Evolutionary conservation across 2,888 invertebrate species (phyloP), one percentile per base, ranked within the genome.

Genomic region (Drosophila leonis): DNA sequence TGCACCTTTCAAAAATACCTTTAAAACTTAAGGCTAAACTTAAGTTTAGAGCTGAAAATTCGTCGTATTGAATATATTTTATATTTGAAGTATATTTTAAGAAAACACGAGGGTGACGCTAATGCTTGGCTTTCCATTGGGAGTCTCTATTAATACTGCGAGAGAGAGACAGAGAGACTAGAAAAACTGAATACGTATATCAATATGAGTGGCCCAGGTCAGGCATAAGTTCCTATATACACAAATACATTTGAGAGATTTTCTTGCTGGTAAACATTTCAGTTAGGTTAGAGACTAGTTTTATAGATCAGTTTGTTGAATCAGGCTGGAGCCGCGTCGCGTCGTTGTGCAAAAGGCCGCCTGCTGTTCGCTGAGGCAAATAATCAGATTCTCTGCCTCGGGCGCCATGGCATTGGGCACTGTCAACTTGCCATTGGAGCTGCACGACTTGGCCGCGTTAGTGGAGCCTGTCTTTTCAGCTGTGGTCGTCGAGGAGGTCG

Each of bases 401-500:
- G 13, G 37, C 0, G 54, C 27, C 18, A 31, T 10, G 6, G 52
- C n/a, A 29, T 31, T 8, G 5, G 75, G 63, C 20, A 42, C 74
- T 0, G 48, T 35, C 3, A 71, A 8, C 27, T 80, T 80, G 13
- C 88, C 86, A 52, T 88, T 87, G 35, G 83, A 88, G 41, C 73
- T 81, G 27, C 71, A 68, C 1, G 88, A 85, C n/a, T 88, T 88
- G 10, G 82, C 56, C 2, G 80, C 74, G 48, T 65, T 75, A 13
- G 88, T 77, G 31, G 87, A 73, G 5, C 66, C 82, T 0, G 90
- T 88, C 35, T 85, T 87, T 46, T 90, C 89, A 4, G 80, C 89
- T 20, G 89, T 85, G 18, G 85, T 87, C 2, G 87, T 86, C 13
- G 86, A 85, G 2, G 87, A 87, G 8, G 88, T 87, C n/a, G 88